Evolutionary conservation across 2,113 vertebrate species (phyloP), one percentile per base, ranked within the genome.

Genomic region (Australoheros scitulus): DNA sequence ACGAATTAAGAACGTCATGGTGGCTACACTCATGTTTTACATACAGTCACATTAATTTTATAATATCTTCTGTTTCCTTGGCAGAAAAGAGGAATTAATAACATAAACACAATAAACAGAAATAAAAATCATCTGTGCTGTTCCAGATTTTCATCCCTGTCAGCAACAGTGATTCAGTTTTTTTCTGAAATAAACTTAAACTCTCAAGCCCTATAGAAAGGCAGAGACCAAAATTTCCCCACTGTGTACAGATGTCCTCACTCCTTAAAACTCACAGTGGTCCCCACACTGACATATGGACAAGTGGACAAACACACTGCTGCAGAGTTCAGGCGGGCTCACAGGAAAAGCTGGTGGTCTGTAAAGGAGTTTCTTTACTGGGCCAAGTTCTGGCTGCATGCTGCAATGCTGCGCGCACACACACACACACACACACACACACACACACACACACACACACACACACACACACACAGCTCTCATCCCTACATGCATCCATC

Each of bases 401-500:
- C 82, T 87, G 87, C 84, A 90, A 60, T 89, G 87, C 85, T 81
- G 65, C 81, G 43, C 59, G 14, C 76, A n/a, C 86, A 20, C 65
- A 36, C 75, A 36, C 77, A 34, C 32, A 34, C 32, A 34, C 5
- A 34, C 32, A 34, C 32, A 5, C 3, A 32, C 32, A n/a, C n/a
- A n/a, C n/a, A n/a, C n/a, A n/a, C n/a, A n/a, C n/a, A n/a, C n/a
- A n/a, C n/a, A n/a, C n/a, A n/a, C 29, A 17, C 70, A 18, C 18
- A 34, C 52, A 80, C 76, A 80, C 79, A 55, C 34, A 74, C 60
- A 55, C 52, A 55, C 77, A 6, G 2, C 76, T 65, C 41, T 65
- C 85, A 79, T 79, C 87, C 72, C 79, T 86, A 83, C 85, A 81
- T 76, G 87, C 88, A 87, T 85, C 88, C 83, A 47, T 88, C 92